phyloP scores from a whole-genome alignment of 2,113 vertebrate genomes.

The Sceloporus tristichus region DNA sequence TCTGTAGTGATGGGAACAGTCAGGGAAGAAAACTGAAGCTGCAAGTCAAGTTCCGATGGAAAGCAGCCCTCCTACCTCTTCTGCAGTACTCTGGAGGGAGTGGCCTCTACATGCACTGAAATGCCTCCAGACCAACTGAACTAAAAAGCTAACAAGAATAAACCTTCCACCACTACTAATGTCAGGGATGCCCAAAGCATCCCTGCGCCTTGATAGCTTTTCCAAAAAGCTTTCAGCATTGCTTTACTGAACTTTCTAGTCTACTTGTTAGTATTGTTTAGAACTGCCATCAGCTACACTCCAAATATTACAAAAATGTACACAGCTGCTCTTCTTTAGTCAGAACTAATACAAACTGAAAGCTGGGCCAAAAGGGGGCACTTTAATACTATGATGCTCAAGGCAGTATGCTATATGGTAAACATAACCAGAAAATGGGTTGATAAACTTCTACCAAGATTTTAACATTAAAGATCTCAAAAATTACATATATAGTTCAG shows the following conservation, averaged over 20 bases:
- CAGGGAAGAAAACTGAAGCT: too few relatives aligned
- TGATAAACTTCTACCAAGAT: neutral
- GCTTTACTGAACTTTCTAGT: slow-evolving; percentile 13
- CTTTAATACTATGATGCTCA: neutral
- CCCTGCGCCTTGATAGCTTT: neutral
- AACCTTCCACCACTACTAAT: neutral
- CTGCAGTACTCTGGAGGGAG: too few relatives aligned
- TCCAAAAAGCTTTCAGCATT: slow-evolving; percentile 33
- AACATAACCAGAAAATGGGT: neutral
- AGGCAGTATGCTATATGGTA: slow-evolving; percentile 5
- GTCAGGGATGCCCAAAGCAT: neutral
- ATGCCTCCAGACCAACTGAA: too few relatives aligned
- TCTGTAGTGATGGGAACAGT: too few relatives aligned
- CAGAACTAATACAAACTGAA: slow-evolving; percentile 33
- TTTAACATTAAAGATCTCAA: neutral
- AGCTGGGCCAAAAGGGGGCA: neutral
- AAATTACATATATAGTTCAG: neutral
- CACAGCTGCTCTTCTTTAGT: slow-evolving; percentile 18
- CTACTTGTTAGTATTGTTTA: slow-evolving; percentile 17
- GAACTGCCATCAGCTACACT: slow-evolving; percentile 60
- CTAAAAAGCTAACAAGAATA: neutral
- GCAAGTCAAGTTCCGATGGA: too few relatives aligned
- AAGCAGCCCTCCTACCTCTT: too few relatives aligned
- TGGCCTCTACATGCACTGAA: too few relatives aligned
- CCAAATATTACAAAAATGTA: neutral